Evolutionary conservation across 2,888 invertebrate genomes (phyloP), one percentile per base, ranked within the genome.

Genomic region (Hyposoter didymator): DNA sequence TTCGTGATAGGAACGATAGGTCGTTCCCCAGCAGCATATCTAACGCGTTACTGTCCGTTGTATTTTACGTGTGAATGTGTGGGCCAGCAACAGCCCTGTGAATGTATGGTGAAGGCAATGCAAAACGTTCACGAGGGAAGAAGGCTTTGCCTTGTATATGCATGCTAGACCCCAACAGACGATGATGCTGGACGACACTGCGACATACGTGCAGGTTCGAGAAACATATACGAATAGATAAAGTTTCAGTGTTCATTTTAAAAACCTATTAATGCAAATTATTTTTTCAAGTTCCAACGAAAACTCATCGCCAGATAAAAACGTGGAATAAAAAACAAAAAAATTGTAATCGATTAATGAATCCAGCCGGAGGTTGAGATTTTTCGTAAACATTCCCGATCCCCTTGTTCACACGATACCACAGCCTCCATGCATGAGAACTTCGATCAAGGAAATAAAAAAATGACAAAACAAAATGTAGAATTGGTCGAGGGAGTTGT

Each of bases 121-220:
- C 87, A 88, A 88, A 89, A 88, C 89, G 88, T 90, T 90, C 89
- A 90, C 87, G 88, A 88, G 84, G 82, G 84, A 84, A 84, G 84
- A 89, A 87, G 87, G 81, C 52, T 52, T 69, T 74, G 73, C 39
- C 49, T 55, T 74, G 49, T 70, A 79, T 70, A 75, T 49, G 45
- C 75, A 59, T 19, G 69, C 55, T 75, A 55, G 69, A 59, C 72
- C 59, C 47, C 45, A 52, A 28, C 84, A 55, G 64, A 28, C 72
- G 67, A 32, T 55, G 64, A 59, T 47, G 66, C 39, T 55, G 39
- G 67, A 17, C 49, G 67, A 55, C 47, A 67, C 45, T 67, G 45
- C 28, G n/a, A n/a, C 59, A 3, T 59, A 62, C 52, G 69, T 66
- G 74, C 35, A 35, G 3, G 45, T 43, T 59, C 45, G 22, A 12